Base-by-base conservation (phyloP, 1,140 invertebrate genomes). In the Pentalonia nigronervosa region DNA sequence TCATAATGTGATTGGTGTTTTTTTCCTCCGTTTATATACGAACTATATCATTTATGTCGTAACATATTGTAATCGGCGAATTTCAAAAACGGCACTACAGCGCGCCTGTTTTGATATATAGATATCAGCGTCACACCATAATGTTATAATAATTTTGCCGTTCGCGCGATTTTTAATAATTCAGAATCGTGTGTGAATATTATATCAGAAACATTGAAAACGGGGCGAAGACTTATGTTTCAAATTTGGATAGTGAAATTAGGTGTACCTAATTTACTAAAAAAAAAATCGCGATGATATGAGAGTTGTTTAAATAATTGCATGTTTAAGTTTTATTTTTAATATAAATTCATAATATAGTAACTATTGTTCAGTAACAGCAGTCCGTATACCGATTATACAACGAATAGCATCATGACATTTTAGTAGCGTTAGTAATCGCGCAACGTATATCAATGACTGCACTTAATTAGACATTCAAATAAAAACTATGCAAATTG, bases 401-500 rank as follows among this genome's bases (percentile, higher is more conserved):
- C 50, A 23, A 53, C 50, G 36, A 48, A 86, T 47, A 86, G 45
- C 45, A 47, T 47, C 45, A 86, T 86, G 30, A 17, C 45, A 47
- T 47, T 86, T 25, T 86, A 47, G 25, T 47, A 48, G 7, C 84
- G 41, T 86, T n/a, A 84, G 23, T 84, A 41, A 86, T 47, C 11
- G 45, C 47, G 30, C 36, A 30, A 30, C 41, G 8, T 41, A n/a
- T 86, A 41, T 41, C 84, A 86, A 86, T 47, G 84, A 86, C 84
- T 86, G 45, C 3, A 86, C 23, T 23, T 47, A 47, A 47, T 86
- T 45, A 86, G 23, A 45, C 41, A 86, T 86, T 86, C 41, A 86
- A 45, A 86, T 86, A 86, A 86, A 86, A 86, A 86, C 83, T 86
- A 86, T 86, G 84, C 87, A 50, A 53, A 89, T 53, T 34, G 87